Evolutionary conservation across 2,888 invertebrate genomes (phyloP).

Genomic region (Lamellibrachia satsuma): DNA sequence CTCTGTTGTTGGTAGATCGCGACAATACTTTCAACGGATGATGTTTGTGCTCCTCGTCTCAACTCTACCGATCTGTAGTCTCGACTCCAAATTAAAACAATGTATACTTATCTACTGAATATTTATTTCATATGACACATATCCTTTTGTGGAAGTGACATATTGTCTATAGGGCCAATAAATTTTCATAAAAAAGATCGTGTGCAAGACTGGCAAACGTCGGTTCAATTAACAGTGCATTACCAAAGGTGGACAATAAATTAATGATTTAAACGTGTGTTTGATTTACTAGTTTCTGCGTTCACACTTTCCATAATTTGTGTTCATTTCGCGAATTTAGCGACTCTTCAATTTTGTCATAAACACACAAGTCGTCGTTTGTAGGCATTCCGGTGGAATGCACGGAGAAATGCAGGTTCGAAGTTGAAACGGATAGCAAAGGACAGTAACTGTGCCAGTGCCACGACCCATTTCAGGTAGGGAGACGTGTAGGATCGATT

Average conservation of each 20-base stretch:
- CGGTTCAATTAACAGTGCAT: too few species aligned
- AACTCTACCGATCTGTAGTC: background rate
- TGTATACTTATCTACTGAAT: too few species aligned
- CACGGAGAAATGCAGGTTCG: background rate
- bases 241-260: background rate
- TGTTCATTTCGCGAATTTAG: background rate
- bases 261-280: background rate
- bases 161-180: too few species aligned
- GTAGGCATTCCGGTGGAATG: background rate
- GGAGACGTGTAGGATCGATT: background rate
- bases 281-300: background rate
- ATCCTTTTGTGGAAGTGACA: too few species aligned
- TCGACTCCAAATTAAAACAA: background rate
- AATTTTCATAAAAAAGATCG: too few species aligned
- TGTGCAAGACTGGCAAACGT: too few species aligned
- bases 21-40: background rate
- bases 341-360: background rate
- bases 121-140: too few species aligned
- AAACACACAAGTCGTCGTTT: background rate
- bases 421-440: background rate
- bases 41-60: background rate
- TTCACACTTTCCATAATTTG: background rate
- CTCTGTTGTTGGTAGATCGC: background rate
- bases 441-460: background rate
- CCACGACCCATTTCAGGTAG: background rate